These are phyloP conservation scores for Polyploca ridens DNA, from an alignment of 2,888 invertebrate species.

Conservation along the genomic window DNA sequence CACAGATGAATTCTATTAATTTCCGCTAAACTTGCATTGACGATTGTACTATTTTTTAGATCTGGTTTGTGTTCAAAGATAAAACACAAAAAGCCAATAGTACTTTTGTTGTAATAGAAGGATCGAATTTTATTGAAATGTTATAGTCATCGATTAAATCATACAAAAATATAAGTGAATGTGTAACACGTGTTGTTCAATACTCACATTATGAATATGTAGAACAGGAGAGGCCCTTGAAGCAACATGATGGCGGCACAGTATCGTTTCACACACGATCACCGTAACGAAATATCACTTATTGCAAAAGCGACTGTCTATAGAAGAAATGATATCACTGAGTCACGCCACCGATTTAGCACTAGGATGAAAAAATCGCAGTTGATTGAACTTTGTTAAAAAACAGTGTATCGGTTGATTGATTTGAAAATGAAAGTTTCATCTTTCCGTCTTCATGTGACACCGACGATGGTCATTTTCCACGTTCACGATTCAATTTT, in stretches of 20 bases:
- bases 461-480: conserved; percentile 57
- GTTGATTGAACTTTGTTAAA: conserved; percentile 47
- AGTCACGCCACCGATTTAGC: conserved; percentile 53
- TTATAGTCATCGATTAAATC: conserved; percentile 9
- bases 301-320: conserved; percentile 38
- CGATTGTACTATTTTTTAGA: background rate
- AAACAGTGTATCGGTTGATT: conserved; percentile 33
- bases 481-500: conserved; percentile 26
- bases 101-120: conserved; percentile 26
- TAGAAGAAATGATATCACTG: conserved; percentile 42
- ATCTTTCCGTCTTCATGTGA: conserved; percentile 53
- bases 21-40: conserved; percentile 13
- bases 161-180: conserved; percentile 20
- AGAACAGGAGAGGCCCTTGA: conserved; percentile 59
- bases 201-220: conserved; percentile 72
- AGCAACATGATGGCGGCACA: conserved; percentile 54
- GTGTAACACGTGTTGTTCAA: conserved; percentile 33
- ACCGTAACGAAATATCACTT: conserved; percentile 56
- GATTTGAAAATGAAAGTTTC: conserved; percentile 30
- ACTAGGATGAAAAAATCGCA: conserved; percentile 44
- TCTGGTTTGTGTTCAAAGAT: conserved; percentile 17
- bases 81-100: conserved; percentile 40
- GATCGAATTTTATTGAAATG: conserved; percentile 25
- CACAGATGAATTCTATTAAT: conserved; percentile 22
- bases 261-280: conserved; percentile 51